These are phyloP conservation scores for Orchesellides sinensis DNA, from an alignment of 2,888 invertebrate genomes.

Conservation along the genomic window DNA sequence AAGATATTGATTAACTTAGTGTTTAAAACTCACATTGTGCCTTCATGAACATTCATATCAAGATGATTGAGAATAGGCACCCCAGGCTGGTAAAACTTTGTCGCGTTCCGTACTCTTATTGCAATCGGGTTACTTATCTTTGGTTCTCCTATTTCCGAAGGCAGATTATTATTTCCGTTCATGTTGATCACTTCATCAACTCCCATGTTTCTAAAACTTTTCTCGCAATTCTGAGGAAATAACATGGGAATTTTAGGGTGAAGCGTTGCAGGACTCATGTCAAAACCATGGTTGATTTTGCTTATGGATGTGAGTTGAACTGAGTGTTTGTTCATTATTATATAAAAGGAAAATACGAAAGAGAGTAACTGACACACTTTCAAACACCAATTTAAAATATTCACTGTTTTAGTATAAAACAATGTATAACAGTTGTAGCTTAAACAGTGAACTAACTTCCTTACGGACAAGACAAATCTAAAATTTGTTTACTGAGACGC, in stretches of 20 bases:
- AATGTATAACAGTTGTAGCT: no score
- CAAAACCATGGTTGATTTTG: not conserved
- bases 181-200: not conserved
- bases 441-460: no score
- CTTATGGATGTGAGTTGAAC: not conserved
- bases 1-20: not conserved
- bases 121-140: not conserved
- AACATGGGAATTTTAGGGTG: not conserved
- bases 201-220: not conserved
- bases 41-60: constrained; percentile 35
- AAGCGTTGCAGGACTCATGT: not conserved
- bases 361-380: no score
- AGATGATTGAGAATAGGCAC: constrained; percentile 19
- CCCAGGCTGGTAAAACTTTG: not conserved
- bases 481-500: no score
- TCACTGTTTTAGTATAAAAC: no score
- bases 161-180: constrained; percentile 13
- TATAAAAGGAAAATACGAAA: no score
- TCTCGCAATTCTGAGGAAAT: not conserved
- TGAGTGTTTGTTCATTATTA: not conserved
- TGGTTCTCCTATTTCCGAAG: not conserved
- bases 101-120: constrained; percentile 17
- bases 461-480: no score
- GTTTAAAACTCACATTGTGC: constrained; percentile 39
- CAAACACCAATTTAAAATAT: no score